A percentile compares a stretch with the other conserved stretches of the same genome.
Conservation (phyloP, 2,113 vertebrate species). For the Trematocara marginatum region DNA sequence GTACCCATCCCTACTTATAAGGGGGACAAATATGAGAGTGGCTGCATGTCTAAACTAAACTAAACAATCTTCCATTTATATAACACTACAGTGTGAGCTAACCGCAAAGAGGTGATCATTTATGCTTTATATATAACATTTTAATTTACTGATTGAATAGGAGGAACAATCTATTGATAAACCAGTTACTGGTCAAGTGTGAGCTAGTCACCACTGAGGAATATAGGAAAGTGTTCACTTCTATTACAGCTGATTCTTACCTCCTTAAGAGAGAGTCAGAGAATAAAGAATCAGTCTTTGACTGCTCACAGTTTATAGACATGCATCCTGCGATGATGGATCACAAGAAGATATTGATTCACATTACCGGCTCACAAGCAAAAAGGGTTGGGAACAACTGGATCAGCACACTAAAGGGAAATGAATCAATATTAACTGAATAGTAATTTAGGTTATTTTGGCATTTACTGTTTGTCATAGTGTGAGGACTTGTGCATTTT, state of each 20-base stretch:
- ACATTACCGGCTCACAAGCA: not conserved
- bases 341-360: not conserved
- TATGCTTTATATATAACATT: not conserved
- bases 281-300: not conserved
- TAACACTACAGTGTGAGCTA: not conserved
- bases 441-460: not conserved
- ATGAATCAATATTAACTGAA: not conserved
- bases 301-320: not conserved
- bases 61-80: not conserved
- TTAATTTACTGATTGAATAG: not conserved
- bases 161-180: not conserved
- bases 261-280: not conserved
- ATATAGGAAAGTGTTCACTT: not conserved
- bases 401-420: not conserved
- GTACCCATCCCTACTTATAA: not conserved
- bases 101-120: not conserved
- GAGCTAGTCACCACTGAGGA: not conserved
- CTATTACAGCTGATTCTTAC: not conserved
- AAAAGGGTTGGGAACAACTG: not conserved
- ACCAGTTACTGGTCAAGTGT: not conserved
- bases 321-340: not conserved
- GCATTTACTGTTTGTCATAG: not conserved
- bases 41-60: not conserved
- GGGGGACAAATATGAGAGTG: not conserved
- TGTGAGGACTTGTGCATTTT: not conserved